phyloP scores from a whole-genome alignment of 2,797 vertebrate species.

The Amazona finschi region DNA sequence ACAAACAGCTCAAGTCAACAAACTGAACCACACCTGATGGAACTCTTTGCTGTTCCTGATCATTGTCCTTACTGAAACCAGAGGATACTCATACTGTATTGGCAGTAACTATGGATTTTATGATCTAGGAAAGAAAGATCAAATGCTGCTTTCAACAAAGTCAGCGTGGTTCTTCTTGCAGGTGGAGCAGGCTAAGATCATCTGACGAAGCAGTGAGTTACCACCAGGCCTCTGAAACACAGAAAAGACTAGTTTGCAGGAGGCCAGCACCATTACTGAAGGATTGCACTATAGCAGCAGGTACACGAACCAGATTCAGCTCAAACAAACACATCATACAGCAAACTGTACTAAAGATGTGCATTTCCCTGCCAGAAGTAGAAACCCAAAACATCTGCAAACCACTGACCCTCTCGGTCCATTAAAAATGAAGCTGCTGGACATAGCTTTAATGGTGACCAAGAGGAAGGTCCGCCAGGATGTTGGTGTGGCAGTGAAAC shows the following conservation, averaged over 20 bases:
- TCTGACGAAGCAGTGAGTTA: not conserved
- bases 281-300: not conserved
- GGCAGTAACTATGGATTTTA: not conserved
- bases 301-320: not conserved
- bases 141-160: not conserved
- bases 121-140: not conserved
- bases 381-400: not conserved
- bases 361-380: not conserved
- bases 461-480: not conserved
- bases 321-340: fast-evolving
- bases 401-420: not conserved
- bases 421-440: not conserved
- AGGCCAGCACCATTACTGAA: not conserved
- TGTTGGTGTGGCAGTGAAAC: not conserved
- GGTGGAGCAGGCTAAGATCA: not conserved
- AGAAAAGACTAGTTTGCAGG: not conserved
- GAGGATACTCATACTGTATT: not conserved
- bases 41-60: not conserved
- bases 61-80: not conserved
- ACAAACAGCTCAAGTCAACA: not conserved
- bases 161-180: not conserved
- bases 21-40: not conserved
- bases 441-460: not conserved
- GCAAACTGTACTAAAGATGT: not conserved
- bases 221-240: not conserved